Evolutionary conservation across 2,888 invertebrate genomes (phyloP).

Genomic region (Pachydiplax longipennis): DNA sequence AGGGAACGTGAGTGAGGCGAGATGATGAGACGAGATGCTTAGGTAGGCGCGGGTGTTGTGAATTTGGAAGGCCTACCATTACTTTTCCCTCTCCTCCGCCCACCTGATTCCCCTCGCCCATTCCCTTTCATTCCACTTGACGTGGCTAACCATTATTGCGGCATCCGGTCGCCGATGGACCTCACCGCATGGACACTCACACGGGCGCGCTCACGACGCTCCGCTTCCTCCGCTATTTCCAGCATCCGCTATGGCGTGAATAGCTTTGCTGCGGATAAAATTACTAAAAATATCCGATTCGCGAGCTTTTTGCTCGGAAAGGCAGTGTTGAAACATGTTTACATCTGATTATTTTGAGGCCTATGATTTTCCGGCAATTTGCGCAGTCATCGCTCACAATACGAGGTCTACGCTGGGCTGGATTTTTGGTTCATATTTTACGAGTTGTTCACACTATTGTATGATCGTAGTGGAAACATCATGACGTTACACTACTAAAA

Average conservation of each 20-base stretch:
- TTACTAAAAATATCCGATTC: background rate
- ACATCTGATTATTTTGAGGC: no score
- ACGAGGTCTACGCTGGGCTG: no score
- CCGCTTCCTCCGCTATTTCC: background rate
- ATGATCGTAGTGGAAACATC: no score
- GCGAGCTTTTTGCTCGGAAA: background rate
- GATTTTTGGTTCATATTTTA: no score
- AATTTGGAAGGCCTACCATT: background rate
- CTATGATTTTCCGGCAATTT: no score
- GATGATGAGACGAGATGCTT: background rate
- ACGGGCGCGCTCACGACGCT: background rate
- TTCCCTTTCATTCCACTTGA: constrained; percentile 17
- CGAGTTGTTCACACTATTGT: no score
- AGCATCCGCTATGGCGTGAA: constrained; percentile 7
- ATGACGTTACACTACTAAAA: no score
- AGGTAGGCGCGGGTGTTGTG: background rate
- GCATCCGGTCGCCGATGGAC: constrained; percentile 24
- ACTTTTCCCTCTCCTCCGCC: background rate
- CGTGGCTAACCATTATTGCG: constrained; percentile 18
- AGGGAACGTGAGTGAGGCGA: background rate
- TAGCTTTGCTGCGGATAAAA: background rate
- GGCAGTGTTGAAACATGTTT: background rate
- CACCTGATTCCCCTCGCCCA: background rate
- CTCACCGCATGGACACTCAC: background rate
- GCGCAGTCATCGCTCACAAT: no score